phyloP scores from a whole-genome alignment of 2,113 vertebrate genomes.

The Ornithorhynchus anatinus region DNA sequence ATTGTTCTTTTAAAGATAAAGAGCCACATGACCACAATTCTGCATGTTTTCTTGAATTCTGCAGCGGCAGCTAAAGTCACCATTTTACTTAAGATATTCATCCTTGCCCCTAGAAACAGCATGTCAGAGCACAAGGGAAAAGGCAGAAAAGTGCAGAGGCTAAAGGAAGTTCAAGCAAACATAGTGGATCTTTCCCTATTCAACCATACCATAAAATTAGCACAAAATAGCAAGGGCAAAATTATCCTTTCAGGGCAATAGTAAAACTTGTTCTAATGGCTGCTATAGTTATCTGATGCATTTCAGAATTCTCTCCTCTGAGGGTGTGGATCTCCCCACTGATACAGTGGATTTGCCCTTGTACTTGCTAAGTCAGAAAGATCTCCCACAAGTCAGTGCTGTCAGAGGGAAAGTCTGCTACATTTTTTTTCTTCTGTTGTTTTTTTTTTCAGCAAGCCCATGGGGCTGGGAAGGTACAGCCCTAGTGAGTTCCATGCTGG shows the following conservation, averaged over 20 bases:
- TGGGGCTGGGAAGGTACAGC: no score
- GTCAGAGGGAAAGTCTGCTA: no score
- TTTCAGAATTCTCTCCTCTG: no score
- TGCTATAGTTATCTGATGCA: neutral
- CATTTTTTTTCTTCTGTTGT: no score
- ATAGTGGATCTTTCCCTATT: neutral
- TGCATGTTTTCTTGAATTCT: constrained; percentile 61
- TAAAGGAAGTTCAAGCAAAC: neutral
- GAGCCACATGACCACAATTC: constrained; percentile 7
- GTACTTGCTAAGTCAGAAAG: no score
- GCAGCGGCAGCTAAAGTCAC: constrained; percentile 71
- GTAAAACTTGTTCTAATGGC: no score
- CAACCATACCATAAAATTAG: neutral
- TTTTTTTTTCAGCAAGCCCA: no score
- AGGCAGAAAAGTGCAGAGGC: neutral
- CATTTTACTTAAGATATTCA: neutral
- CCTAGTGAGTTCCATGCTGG: no score
- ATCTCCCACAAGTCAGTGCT: no score
- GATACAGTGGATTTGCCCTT: no score
- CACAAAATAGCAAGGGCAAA: constrained; percentile 37
- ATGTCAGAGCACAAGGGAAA: neutral
- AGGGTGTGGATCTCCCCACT: no score
- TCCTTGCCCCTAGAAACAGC: neutral
- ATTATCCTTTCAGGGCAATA: constrained; percentile 45
- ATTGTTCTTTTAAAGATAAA: constrained; percentile 15